Evolutionary conservation across 2,888 invertebrate species (phyloP), one percentile per base, ranked within the genome.

Genomic region (Notodonta ziczac): DNA sequence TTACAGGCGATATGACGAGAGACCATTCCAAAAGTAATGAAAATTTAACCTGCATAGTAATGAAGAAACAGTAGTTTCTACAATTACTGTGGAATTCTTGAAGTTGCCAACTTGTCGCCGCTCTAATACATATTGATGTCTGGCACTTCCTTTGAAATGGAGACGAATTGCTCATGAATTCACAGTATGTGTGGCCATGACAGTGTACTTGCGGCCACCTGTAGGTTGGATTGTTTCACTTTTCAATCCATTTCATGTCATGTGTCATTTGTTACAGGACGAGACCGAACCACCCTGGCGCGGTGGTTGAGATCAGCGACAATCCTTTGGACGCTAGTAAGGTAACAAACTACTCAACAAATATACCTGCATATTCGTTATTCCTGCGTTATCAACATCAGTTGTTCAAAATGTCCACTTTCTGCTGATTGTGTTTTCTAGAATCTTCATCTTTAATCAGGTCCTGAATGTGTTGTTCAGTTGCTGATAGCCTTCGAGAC

Each of bases 281-380:
- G 84, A 95, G 98, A 86, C 98, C 97, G 93, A 98, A 97, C 78
- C 99, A 99, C 94, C 99, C 99, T 62, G 99, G 99, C 67, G 95
- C 98, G 70, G 98, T 99, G 77, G 97, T 99, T 80, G 98, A 98
- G 92, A 96, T 99, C 85, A 97, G 98, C 94, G 99, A 99, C 94
- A 99, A 98, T 94, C 99, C 99, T 68, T 94, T 97, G 85, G 99
- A 99, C 93, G 95, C 98, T 78, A 98, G 97, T 94, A 99, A 99
- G 96, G 98, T 99, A 94, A n/a, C 40, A 8, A 5, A 40, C 40
- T 42, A 3, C 4, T 35, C 35, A 35, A 35, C 7, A 35, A 35
- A 35, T 35, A 35, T 4, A 35, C 35, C 35, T 35, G 7, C 35
- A 35, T 7, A 35, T 35, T 35, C 35, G 35, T 35, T 3, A 35